phyloP scores from a whole-genome alignment of 2,113 vertebrate species.

The Osmerus mordax region DNA sequence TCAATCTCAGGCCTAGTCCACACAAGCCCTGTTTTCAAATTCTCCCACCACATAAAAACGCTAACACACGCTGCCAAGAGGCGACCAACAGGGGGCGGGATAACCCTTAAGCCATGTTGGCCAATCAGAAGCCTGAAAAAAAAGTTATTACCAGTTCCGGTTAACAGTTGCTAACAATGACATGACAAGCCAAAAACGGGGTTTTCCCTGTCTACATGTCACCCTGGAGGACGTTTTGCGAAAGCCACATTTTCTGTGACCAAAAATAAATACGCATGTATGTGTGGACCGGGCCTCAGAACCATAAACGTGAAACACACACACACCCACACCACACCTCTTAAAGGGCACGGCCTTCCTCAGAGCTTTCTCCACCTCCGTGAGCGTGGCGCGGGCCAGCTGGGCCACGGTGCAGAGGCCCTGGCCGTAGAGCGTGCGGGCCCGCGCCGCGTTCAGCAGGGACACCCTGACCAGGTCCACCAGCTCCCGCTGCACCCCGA shows the following conservation, averaged over 20 bases:
- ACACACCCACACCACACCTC: constrained; percentile 71
- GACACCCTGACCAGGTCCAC: constrained; percentile 91
- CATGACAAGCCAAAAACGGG: too few relatives aligned
- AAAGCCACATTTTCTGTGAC: too few relatives aligned
- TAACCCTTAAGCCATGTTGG: too few relatives aligned
- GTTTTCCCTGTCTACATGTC: too few relatives aligned
- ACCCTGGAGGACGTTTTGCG: too few relatives aligned
- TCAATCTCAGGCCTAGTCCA: not conserved
- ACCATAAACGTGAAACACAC: not conserved
- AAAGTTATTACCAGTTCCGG: too few relatives aligned
- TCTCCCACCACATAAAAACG: too few relatives aligned
- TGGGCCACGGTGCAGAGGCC: constrained; percentile 87
- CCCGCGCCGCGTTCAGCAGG: constrained; percentile 85
- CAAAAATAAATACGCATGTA: too few relatives aligned
- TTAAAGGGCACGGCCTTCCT: constrained; percentile 89
- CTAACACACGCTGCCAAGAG: too few relatives aligned
- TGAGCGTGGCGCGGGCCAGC: constrained; percentile 77
- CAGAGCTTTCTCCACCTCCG: constrained; percentile 81
- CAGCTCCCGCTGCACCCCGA: constrained; percentile 93
- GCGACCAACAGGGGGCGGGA: too few relatives aligned
- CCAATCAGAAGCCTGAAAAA: too few relatives aligned
- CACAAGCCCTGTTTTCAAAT: not conserved
- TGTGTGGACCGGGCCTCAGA: not conserved
- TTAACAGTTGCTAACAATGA: too few relatives aligned
- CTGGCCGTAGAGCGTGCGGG: constrained; percentile 81